A percentile compares a stretch with the other conserved stretches of the same genome.
phyloP scores from a whole-genome alignment of 2,888 invertebrate species.

The Rambutsinella grinnellia region DNA sequence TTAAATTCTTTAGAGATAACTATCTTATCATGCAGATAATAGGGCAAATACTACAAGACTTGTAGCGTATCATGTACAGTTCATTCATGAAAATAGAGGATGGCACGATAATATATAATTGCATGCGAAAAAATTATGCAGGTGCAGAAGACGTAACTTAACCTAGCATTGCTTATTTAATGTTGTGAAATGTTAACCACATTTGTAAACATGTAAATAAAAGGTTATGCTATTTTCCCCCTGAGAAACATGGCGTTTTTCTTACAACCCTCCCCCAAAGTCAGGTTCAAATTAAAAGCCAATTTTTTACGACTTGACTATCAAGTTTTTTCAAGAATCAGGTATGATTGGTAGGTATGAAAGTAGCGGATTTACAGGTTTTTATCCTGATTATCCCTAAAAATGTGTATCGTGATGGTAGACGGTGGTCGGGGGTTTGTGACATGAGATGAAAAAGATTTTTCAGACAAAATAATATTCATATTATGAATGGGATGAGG shows the following conservation, averaged over 20 bases:
- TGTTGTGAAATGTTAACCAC: neutral
- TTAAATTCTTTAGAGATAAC: neutral
- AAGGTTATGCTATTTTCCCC: too few species aligned
- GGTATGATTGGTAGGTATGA: neutral
- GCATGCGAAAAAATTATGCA: neutral
- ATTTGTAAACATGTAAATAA: neutral
- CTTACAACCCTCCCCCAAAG: neutral
- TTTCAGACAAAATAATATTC: too few species aligned
- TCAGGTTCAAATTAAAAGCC: neutral
- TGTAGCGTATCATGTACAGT: too few species aligned
- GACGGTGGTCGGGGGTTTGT: neutral
- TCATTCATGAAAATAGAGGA: neutral
- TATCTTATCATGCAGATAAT: neutral
- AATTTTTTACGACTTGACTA: neutral
- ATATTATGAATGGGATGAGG: too few species aligned
- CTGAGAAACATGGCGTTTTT: too few species aligned
- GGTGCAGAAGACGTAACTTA: constrained; percentile 13
- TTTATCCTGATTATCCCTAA: neutral
- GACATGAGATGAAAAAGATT: too few species aligned
- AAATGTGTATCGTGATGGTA: neutral
- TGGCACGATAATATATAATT: neutral
- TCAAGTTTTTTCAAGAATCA: neutral
- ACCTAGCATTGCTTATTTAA: constrained; percentile 1
- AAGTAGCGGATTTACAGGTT: constrained; percentile 23
- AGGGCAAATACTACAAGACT: too few species aligned